Percentiles rank a stretch among this genome's conserved stretches.
These are phyloP conservation scores for Gasteruption jaculator DNA, from an alignment of 2,888 invertebrate genomes.

Conservation along the genomic window DNA sequence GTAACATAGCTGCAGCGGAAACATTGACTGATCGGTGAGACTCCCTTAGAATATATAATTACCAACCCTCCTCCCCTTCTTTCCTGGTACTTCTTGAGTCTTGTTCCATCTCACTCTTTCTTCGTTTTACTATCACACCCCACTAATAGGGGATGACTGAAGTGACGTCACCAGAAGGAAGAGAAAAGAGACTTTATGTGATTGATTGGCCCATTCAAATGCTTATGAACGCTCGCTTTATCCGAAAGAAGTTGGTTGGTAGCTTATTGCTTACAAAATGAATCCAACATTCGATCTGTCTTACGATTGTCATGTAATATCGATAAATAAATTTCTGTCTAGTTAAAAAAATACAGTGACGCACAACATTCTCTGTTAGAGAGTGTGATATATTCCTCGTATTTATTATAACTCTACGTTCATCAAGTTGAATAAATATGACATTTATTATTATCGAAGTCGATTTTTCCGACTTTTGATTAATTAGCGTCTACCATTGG, in stretches of 20 bases:
- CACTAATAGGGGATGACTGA: conserved; percentile 44
- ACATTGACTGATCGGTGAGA: conserved; percentile 52
- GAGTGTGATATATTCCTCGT: too few relatives aligned
- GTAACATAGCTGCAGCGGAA: conserved; percentile 48
- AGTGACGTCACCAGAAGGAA: conserved; percentile 44
- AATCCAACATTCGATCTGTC: conserved; percentile 39
- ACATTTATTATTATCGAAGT: too few relatives aligned
- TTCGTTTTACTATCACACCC: conserved; percentile 34
- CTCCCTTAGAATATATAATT: conserved; percentile 52
- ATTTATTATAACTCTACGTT: too few relatives aligned
- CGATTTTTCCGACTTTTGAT: not conserved
- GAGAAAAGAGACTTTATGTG: conserved; percentile 32
- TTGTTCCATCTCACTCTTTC: conserved; percentile 11
- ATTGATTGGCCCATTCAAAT: conserved; percentile 51
- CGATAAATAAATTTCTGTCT: conserved; percentile 44
- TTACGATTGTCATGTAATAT: conserved; percentile 41
- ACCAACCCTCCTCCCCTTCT: conserved; percentile 32
- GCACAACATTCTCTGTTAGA: too few relatives aligned
- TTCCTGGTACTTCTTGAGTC: conserved; percentile 18
- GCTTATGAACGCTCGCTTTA: conserved; percentile 41
- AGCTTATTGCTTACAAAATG: conserved; percentile 28
- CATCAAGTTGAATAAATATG: too few relatives aligned
- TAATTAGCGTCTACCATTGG: too few relatives aligned
- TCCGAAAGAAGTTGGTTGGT: conserved; percentile 32
- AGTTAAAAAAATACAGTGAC: conserved; percentile 9